phyloP scores from a whole-genome alignment of 2,888 invertebrate genomes.

The Scaptomyza parva region DNA sequence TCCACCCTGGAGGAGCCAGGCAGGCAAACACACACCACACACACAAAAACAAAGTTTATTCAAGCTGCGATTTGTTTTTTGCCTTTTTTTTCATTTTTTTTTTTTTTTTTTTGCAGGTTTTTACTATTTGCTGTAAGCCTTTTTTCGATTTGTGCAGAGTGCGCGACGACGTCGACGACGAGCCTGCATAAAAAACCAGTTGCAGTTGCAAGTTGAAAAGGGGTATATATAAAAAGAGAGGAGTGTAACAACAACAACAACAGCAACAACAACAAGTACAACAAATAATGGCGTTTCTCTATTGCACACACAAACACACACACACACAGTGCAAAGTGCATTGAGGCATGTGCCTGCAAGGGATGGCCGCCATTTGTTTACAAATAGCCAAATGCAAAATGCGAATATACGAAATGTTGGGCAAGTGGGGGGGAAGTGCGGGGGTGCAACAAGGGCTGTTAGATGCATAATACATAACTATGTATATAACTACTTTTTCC shows the following conservation, averaged over 20 bases:
- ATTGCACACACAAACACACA: slow-evolving; percentile 31
- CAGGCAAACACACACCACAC: slow-evolving; percentile 6
- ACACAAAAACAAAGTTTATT: slow-evolving; percentile 61
- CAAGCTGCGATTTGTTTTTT: slow-evolving; percentile 51
- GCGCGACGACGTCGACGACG: too few relatives aligned
- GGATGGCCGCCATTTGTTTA: slow-evolving; percentile 60
- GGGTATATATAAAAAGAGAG: slow-evolving; percentile 23
- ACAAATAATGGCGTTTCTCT: slow-evolving; percentile 61
- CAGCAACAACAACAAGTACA: slow-evolving; percentile 31
- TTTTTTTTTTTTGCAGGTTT: slow-evolving; percentile 44
- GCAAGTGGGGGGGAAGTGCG: slow-evolving; percentile 1
- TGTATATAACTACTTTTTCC: slow-evolving; percentile 35
- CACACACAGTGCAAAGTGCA: slow-evolving; percentile 65
- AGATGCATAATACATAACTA: slow-evolving; percentile 61
- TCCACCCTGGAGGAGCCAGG: slow-evolving; percentile 53
- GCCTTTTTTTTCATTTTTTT: slow-evolving; percentile 28
- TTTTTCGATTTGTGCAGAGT: slow-evolving; percentile 62
- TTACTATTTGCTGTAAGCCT: slow-evolving; percentile 68
- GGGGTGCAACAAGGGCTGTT: slow-evolving; percentile 10
- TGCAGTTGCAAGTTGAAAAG: slow-evolving; percentile 58
- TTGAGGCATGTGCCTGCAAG: slow-evolving; percentile 64
- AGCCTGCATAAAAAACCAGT: slow-evolving; percentile 71
- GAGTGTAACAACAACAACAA: slow-evolving; percentile 8
- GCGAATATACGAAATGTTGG: neutral
- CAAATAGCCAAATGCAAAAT: slow-evolving; percentile 48